Evolutionary conservation across 2,113 vertebrate genomes (phyloP), one percentile per base, ranked within the genome.

Genomic region (Perca schrenkii): DNA sequence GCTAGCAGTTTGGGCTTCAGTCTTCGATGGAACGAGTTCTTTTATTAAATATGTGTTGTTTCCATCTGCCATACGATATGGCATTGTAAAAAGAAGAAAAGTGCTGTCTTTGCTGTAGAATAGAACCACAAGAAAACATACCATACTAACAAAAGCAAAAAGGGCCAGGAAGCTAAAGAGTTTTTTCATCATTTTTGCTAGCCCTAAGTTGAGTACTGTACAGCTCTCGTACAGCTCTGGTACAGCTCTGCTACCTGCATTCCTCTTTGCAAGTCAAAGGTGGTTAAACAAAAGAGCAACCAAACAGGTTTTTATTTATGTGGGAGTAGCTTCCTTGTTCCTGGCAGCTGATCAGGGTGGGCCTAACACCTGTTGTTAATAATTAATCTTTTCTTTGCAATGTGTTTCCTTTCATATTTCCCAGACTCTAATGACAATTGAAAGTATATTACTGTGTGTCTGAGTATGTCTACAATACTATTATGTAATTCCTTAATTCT

Each of bases 211-310:
- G 0, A 17, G 6, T 2, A 1, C 8, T 47, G 56, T 7, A 3
- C 1, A 17, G 25, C 61, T 50, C 25, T 11, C 14, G 6, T 34
- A 34, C 34, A 34, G 34, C 34, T 43, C 40, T 43, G 2, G 1
- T 25, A 19, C 25, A 40, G 46, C 49, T 74, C 31, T 46, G 21
- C 4, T 28, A 14, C 13, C 17, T 58, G 66, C 25, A 47, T 79
- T 6, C 54, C 28, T 62, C 68, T 88, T 83, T 85, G 62, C 71
- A 67, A 88, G 70, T 81, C 84, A 87, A 74, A 89, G 1, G 17
- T 68, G 19, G 40, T 19, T 16, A 40, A 43, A 49, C 11, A 74
- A 10, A 61, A 15, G 28, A 78, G 66, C 61, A 2, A 46, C 71
- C 58, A 25, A 52, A 68, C 80, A 52, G 62, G 82, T 90, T 92